These are phyloP conservation scores for Drosophila kambysellisi DNA, from an alignment of 2,888 invertebrate species.

Conservation along the genomic window DNA sequence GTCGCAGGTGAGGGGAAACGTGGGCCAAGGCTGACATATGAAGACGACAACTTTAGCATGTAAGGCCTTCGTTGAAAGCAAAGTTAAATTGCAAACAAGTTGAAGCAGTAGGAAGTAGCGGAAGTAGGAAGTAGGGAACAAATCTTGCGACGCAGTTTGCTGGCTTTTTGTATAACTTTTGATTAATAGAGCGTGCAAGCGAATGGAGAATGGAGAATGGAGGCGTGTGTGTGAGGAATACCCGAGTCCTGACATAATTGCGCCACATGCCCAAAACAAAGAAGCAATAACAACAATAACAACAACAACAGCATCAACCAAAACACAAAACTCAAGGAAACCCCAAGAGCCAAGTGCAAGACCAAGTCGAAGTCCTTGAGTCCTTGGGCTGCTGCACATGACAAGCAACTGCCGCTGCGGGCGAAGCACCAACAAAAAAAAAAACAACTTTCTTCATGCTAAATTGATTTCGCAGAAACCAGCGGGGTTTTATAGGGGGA, in stretches of 20 bases:
- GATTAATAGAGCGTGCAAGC: slow-evolving; percentile 68
- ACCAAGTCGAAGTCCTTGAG: slow-evolving; percentile 20
- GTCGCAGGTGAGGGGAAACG: not conserved
- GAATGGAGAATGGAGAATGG: slow-evolving; percentile 17
- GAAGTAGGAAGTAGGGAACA: not conserved
- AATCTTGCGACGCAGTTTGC: slow-evolving; percentile 64
- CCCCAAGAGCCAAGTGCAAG: slow-evolving; percentile 35
- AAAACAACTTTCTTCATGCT: slow-evolving; percentile 61
- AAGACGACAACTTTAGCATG: slow-evolving; percentile 44
- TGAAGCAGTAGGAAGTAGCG: slow-evolving; percentile 22
- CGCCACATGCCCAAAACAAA: slow-evolving; percentile 61
- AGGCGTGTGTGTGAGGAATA: slow-evolving; percentile 8
- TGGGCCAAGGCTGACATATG: slow-evolving; percentile 10
- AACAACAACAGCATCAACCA: not conserved
- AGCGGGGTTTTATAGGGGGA: slow-evolving; percentile 28
- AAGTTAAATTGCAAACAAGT: slow-evolving; percentile 72
- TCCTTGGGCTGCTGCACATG: slow-evolving; percentile 57
- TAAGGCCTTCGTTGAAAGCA: slow-evolving; percentile 52
- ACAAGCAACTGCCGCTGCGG: slow-evolving; percentile 49
- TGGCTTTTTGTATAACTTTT: slow-evolving; percentile 75
- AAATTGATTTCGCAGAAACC: slow-evolving; percentile 73
- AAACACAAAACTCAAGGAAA: slow-evolving; percentile 5
- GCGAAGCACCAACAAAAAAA: not conserved
- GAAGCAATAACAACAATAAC: slow-evolving; percentile 11
- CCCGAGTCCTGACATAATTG: slow-evolving; percentile 62